Percentiles rank a stretch among this genome's conserved stretches.
phyloP scores from a whole-genome alignment of 2,888 invertebrate species.

The Halictus ligatus region DNA sequence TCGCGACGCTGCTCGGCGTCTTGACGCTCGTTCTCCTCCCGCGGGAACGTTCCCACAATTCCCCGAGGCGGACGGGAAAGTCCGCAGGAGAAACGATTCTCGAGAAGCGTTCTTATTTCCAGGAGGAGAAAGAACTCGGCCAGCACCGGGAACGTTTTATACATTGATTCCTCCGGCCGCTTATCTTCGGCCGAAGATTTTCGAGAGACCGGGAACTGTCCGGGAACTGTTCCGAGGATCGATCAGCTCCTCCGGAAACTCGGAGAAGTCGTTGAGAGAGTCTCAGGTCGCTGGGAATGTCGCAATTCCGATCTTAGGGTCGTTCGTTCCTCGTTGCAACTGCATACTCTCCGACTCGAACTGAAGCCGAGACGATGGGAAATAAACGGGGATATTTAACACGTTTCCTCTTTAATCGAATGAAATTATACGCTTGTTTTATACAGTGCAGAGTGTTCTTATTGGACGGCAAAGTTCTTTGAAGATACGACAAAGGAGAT shows the following conservation, averaged over 20 bases:
- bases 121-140: not conserved
- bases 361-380: not conserved
- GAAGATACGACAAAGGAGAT: not conserved
- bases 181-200: constrained; percentile 4
- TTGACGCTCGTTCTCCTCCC: not conserved
- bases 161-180: constrained; percentile 7
- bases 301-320: not conserved
- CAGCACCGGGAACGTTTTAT: not conserved
- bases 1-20: not conserved
- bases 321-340: not conserved
- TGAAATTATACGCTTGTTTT: not conserved
- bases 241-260: constrained; percentile 2
- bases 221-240: not conserved
- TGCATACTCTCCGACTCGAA: not conserved
- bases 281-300: constrained; percentile 7
- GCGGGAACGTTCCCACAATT: constrained; percentile 1
- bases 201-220: not conserved
- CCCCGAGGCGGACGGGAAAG: not conserved
- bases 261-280: not conserved
- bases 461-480: not conserved
- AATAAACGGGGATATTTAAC: not conserved
- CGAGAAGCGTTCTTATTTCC: not conserved
- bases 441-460: not conserved
- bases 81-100: constrained; percentile 14
- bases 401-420: not conserved